These are phyloP conservation scores for Sapajus apella DNA, from an alignment of 2,113 vertebrate species.

Conservation along the genomic window DNA sequence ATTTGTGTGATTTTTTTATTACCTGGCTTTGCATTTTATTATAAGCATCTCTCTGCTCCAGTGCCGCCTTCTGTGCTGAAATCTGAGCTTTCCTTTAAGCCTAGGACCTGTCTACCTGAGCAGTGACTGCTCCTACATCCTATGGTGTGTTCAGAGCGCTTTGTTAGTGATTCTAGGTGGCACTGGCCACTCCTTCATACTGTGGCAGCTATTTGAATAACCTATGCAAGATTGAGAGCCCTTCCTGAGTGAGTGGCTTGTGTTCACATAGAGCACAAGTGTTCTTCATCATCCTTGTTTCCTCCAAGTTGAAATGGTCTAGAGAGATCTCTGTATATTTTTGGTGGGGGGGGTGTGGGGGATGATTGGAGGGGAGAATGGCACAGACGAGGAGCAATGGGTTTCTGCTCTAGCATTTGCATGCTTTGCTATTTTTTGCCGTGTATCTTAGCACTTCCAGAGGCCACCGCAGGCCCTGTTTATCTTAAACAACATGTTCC, in stretches of 20 bases:
- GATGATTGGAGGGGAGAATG: background rate
- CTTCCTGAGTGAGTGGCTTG: background rate
- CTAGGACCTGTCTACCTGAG: background rate
- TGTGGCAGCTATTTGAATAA: background rate
- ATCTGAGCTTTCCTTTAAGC: no score
- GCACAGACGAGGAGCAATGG: background rate
- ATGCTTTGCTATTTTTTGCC: background rate
- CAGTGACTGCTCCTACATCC: background rate
- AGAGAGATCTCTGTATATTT: background rate
- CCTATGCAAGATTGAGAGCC: background rate
- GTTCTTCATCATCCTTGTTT: background rate
- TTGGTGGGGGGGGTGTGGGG: no score
- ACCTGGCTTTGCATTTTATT: background rate
- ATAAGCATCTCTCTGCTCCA: background rate
- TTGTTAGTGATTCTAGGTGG: background rate
- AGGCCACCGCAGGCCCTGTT: slow-evolving; percentile 44
- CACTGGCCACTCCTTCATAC: background rate
- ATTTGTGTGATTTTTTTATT: background rate
- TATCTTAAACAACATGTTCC: slow-evolving; percentile 46
- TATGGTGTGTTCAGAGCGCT: background rate
- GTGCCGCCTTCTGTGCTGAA: background rate
- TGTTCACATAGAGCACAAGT: background rate
- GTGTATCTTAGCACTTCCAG: background rate
- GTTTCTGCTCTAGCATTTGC: background rate
- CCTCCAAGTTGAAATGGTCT: background rate